phyloP scores from a whole-genome alignment of 2,888 invertebrate species.

The Subacronicta megacephala region DNA sequence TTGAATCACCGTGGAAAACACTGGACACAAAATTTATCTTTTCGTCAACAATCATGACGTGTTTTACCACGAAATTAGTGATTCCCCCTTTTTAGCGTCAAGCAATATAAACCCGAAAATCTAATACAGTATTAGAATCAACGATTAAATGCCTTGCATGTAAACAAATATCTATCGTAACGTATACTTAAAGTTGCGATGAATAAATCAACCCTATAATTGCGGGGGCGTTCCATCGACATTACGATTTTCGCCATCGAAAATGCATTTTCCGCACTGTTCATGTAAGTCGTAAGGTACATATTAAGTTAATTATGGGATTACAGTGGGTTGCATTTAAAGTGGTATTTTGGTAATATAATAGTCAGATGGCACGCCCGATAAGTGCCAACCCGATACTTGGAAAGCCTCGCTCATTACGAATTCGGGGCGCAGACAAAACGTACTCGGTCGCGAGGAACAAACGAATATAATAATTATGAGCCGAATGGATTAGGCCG shows the following conservation, averaged over 20 bases:
- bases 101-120: constrained; percentile 15
- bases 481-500: constrained; percentile 80
- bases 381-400: constrained; percentile 85
- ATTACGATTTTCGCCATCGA: constrained; percentile 81
- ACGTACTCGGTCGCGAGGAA: constrained; percentile 78
- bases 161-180: constrained; percentile 61
- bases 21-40: constrained; percentile 16
- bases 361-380: constrained; percentile 89
- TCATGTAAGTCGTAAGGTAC: constrained; percentile 80
- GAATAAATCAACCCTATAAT: constrained; percentile 74
- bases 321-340: constrained; percentile 84
- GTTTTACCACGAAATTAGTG: constrained; percentile 20
- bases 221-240: constrained; percentile 75
- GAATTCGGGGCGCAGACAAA: constrained; percentile 83
- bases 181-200: constrained; percentile 69
- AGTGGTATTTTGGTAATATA: constrained; percentile 89
- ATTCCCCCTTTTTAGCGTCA: constrained; percentile 13
- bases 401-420: constrained; percentile 85
- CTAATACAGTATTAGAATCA: constrained; percentile 8
- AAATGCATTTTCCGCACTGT: constrained; percentile 86
- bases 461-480: constrained; percentile 89
- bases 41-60: constrained; percentile 33
- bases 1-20: constrained; percentile 44
- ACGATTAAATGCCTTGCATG: constrained; percentile 18
- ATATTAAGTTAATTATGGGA: constrained; percentile 88